These are phyloP conservation scores for Drosophila fuyamai DNA, from an alignment of 1,140 invertebrate species.

Conservation along the genomic window DNA sequence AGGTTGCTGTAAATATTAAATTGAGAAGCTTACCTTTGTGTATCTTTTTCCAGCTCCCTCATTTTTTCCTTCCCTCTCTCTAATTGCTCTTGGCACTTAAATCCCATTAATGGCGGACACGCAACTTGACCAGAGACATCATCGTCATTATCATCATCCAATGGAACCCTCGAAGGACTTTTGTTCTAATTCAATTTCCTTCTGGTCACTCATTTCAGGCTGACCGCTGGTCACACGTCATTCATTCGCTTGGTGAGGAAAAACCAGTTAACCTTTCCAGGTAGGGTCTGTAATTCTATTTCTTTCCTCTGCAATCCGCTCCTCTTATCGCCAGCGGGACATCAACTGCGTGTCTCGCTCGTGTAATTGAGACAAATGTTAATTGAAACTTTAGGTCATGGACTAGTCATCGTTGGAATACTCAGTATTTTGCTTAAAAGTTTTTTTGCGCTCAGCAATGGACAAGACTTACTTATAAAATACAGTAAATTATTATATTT, in stretches of 20 bases:
- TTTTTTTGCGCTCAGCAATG: no score
- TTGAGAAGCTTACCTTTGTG: no score
- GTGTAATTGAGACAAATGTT: constrained; percentile 69
- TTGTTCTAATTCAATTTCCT: constrained; percentile 79
- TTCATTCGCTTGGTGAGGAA: constrained; percentile 34
- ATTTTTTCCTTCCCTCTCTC: neutral
- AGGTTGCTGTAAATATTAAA: no score
- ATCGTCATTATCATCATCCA: constrained; percentile 36
- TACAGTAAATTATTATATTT: no score
- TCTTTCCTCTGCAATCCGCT: constrained; percentile 6
- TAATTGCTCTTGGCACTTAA: constrained; percentile 69
- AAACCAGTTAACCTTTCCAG: constrained; percentile 67
- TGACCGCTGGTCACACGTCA: constrained; percentile 79
- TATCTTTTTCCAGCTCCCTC: no score
- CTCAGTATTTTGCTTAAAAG: neutral
- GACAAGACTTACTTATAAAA: no score
- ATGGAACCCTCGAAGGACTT: constrained; percentile 43
- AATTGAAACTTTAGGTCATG: constrained; percentile 52
- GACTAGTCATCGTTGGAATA: neutral
- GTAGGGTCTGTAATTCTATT: constrained; percentile 34
- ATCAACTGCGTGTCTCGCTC: constrained; percentile 40
- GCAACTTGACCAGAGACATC: constrained; percentile 60
- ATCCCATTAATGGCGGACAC: constrained; percentile 71
- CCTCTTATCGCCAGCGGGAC: constrained; percentile 46
- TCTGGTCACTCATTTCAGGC: constrained; percentile 30